phyloP scores from a whole-genome alignment of 2,888 invertebrate genomes.

The Taphrorychus bicolor region DNA sequence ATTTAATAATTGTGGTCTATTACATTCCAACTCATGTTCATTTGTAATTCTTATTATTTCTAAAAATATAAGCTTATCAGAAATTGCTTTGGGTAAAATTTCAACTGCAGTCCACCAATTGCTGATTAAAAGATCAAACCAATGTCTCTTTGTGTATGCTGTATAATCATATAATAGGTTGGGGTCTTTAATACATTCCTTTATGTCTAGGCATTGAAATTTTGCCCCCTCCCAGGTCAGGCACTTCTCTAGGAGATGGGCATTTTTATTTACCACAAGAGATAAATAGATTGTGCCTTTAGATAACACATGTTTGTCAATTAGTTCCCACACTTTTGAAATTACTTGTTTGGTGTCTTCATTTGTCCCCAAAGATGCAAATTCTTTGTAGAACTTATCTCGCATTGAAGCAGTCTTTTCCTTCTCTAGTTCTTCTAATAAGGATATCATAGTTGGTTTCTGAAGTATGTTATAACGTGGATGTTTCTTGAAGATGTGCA shows the following conservation, averaged over 20 bases:
- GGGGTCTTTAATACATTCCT: conserved; percentile 42
- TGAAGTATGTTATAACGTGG: too few relatives aligned
- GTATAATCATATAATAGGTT: conserved; percentile 53
- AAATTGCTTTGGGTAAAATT: conserved; percentile 43
- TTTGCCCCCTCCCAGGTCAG: conserved; percentile 47
- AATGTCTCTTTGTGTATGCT: conserved; percentile 53
- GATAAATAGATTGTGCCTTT: conserved; percentile 51
- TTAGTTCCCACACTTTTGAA: conserved; percentile 40
- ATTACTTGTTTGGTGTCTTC: not conserved
- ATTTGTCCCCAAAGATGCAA: not conserved
- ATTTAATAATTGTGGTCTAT: conserved; percentile 43
- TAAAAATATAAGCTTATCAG: conserved; percentile 47
- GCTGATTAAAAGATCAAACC: conserved; percentile 53
- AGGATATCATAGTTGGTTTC: not conserved
- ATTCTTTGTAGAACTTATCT: conserved; percentile 8
- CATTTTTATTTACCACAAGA: conserved; percentile 48
- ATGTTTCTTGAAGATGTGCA: too few relatives aligned
- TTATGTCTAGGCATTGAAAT: conserved; percentile 44
- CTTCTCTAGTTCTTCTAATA: not conserved
- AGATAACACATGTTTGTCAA: conserved; percentile 44
- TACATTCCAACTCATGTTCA: conserved; percentile 31
- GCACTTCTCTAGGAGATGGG: conserved; percentile 45
- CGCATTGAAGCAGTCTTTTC: not conserved
- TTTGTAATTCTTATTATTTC: conserved; percentile 53
- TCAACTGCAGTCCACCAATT: conserved; percentile 34